A percentile compares a stretch with the other conserved stretches of the same genome.
These are phyloP conservation scores for Synanthedon vespiformis DNA, from an alignment of 2,888 invertebrate species.

Conservation along the genomic window DNA sequence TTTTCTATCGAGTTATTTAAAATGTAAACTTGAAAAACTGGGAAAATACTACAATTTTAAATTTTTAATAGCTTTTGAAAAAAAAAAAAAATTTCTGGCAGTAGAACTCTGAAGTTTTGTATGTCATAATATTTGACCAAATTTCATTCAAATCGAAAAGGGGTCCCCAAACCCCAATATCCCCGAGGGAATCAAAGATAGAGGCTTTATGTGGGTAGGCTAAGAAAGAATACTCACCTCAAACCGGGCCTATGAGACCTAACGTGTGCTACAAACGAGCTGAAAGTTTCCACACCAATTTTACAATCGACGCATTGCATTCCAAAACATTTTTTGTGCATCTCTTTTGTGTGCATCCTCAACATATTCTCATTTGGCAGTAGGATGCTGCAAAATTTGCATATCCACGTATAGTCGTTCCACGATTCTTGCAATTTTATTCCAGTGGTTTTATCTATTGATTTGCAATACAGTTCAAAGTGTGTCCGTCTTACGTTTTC, in stretches of 20 bases:
- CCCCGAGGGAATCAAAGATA: too few relatives aligned
- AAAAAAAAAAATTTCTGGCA: too few relatives aligned
- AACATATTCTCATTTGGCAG: slow-evolving; percentile 15
- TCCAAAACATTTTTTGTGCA: slow-evolving; percentile 64
- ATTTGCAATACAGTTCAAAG: not conserved
- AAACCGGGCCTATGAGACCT: slow-evolving; percentile 62
- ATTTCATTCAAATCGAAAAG: too few relatives aligned
- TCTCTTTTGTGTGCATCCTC: slow-evolving; percentile 57
- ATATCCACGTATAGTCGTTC: slow-evolving; percentile 12
- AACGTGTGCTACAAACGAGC: slow-evolving; percentile 68
- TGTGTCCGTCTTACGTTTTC: not conserved
- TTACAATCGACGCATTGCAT: slow-evolving; percentile 72
- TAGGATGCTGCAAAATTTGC: slow-evolving; percentile 6
- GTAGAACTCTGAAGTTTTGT: too few relatives aligned
- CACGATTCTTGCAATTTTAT: slow-evolving; percentile 4
- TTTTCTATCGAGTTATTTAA: too few relatives aligned
- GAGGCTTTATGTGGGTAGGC: too few relatives aligned
- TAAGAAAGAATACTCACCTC: slow-evolving; percentile 28
- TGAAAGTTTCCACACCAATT: slow-evolving; percentile 68
- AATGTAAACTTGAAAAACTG: too few relatives aligned
- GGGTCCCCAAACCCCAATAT: too few relatives aligned
- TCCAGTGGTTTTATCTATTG: not conserved
- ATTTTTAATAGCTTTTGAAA: too few relatives aligned
- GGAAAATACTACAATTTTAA: too few relatives aligned
- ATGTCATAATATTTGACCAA: too few relatives aligned